Base-by-base conservation (phyloP, 2,797 vertebrate genomes). In the Ctenopoma kingsleyae region DNA sequence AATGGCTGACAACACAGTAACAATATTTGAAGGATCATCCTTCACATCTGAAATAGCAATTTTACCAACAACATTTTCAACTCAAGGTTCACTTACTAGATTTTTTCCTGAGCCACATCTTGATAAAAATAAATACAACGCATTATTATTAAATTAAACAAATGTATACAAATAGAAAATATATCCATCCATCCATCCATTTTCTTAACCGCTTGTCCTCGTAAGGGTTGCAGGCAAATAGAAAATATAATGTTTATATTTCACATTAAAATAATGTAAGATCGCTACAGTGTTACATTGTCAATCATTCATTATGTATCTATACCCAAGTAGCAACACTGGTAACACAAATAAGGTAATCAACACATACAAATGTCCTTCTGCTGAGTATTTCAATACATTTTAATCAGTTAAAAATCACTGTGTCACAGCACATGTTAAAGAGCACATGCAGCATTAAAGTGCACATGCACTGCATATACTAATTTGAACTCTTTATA, bases 401-500 rank as follows among this genome's bases (percentile, higher is more conserved):
- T 23, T n/a, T 17, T 1, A 17, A 3, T 17, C 16, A 23, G n/a
- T 17, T 22, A 13, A 4, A 7, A 16, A 23, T 17, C 3, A 30
- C 9, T 44, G 11, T 51, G 35, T 38, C 2, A 44, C 22, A 53
- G 20, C 27, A 13, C 8, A n/a, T 46, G 19, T 38, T 30, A 30
- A 30, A 6, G 27, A 30, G 27, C 27, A 30, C 27, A 30, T 30
- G 1, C 27, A 30, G 27, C 27, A 30, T 6, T 30, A 30, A 30
- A 30, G 6, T 6, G 27, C 27, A 30, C 16, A 58, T 23, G 27
- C 25, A 25, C 10, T 27, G 25, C 23, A 41, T 41, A 13, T 43
- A 43, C 40, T 6, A 17, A 43, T 16, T 2, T 5, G 25, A 55
- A 40, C 15, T 71, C 35, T 57, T 47, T 17, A 44, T 54, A 76